phyloP scores from a whole-genome alignment of 2,888 invertebrate species.

The Pheosia tremula region DNA sequence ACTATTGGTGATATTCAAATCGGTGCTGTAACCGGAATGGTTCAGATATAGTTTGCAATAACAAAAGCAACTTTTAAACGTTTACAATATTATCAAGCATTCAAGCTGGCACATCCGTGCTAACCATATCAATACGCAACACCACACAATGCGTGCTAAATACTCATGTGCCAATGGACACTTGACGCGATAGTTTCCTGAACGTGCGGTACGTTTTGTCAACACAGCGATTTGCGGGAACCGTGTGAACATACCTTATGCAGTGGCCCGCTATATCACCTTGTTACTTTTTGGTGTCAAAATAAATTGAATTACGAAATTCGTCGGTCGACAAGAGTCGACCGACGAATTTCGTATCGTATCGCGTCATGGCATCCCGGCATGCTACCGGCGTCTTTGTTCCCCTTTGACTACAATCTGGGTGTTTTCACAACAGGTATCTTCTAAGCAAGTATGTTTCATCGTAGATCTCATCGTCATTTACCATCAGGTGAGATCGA shows the following conservation, averaged over 20 bases:
- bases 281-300: not conserved
- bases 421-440: no score
- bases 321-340: no score
- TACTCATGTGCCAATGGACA: constrained; percentile 13
- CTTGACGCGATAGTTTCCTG: constrained; percentile 32
- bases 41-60: not conserved
- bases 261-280: not conserved
- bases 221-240: constrained; percentile 9
- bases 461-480: no score
- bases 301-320: no score
- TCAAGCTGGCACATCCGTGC: constrained; percentile 14
- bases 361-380: no score
- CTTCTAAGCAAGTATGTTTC: no score
- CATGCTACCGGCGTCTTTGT: no score
- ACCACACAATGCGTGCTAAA: constrained; percentile 29
- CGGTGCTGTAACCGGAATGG: no score
- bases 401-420: no score
- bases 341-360: no score
- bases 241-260: constrained; percentile 15
- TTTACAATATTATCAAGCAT: constrained; percentile 14
- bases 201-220: constrained; percentile 20
- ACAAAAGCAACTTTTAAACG: not conserved
- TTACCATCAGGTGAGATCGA: no score
- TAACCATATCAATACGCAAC: constrained; percentile 15
- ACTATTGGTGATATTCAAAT: no score